phyloP scores from a whole-genome alignment of 2,797 vertebrate genomes.

The Dicrostonyx torquatus region DNA sequence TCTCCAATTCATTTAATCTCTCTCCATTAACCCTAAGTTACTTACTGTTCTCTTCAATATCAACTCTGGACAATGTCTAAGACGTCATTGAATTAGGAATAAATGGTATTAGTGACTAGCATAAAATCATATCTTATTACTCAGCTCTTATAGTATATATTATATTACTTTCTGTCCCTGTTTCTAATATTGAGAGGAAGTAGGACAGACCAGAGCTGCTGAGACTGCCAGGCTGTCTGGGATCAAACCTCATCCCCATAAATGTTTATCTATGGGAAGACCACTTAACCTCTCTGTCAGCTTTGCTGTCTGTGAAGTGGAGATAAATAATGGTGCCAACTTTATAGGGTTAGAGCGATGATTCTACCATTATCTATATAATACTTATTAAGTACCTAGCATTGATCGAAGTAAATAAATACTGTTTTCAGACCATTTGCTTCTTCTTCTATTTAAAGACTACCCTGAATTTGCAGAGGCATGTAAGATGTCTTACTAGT shows the following conservation, averaged over 20 bases:
- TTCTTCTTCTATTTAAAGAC: background rate
- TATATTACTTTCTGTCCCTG: background rate
- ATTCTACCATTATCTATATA: background rate
- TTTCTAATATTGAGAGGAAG: background rate
- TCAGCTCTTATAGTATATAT: background rate
- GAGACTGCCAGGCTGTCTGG: background rate
- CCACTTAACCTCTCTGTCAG: background rate
- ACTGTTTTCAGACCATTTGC: background rate
- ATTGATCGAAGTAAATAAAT: constrained; percentile 1
- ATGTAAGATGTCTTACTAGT: background rate
- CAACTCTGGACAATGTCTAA: background rate
- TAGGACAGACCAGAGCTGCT: background rate
- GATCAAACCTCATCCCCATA: background rate
- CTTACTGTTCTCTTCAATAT: constrained; percentile 27
- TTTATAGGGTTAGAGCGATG: background rate
- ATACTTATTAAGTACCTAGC: background rate
- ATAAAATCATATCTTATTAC: background rate
- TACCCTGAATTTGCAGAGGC: background rate
- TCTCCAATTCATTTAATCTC: constrained; percentile 32
- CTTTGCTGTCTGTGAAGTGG: background rate
- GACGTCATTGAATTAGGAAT: constrained; percentile 31
- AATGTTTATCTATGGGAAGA: background rate
- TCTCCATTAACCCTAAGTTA: constrained; percentile 26
- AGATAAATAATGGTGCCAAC: background rate
- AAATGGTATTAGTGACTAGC: background rate